Conservation (phyloP, 2,797 vertebrate species). For the Tadarida brasiliensis region DNA sequence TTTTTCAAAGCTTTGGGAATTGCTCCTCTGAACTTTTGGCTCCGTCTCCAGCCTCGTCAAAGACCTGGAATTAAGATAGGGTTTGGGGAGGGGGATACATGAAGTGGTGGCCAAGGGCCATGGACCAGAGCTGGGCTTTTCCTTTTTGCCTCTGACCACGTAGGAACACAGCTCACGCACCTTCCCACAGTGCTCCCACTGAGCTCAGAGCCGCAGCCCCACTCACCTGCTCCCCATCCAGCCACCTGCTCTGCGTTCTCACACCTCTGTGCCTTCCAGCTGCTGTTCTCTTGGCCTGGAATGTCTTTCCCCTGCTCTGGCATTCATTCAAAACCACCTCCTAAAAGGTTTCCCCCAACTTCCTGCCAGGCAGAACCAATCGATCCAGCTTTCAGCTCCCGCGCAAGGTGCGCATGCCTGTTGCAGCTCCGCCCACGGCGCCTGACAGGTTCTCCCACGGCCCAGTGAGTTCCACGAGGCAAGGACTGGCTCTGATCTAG, state of each 20-base stretch:
- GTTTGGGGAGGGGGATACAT: rapidly evolving
- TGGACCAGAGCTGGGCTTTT: background rate
- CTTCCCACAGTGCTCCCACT: background rate
- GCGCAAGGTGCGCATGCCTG: rapidly evolving
- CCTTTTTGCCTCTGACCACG: background rate
- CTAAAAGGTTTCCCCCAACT: background rate
- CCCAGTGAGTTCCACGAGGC: background rate
- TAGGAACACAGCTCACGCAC: background rate
- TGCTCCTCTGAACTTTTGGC: background rate
- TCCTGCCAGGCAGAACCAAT: background rate
- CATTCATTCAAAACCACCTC: background rate
- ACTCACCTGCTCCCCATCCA: rapidly evolving
- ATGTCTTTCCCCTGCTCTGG: background rate
- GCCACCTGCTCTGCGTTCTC: background rate
- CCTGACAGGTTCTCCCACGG: rapidly evolving
- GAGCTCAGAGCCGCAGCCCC: background rate
- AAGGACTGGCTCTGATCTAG: background rate
- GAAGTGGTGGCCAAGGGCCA: background rate
- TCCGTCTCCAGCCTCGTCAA: background rate
- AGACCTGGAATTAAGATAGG: background rate
- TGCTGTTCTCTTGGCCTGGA: background rate
- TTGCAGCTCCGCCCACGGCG: rapidly evolving
- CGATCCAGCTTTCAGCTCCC: background rate
- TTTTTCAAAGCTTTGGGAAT: background rate
- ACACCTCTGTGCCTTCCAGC: background rate